phyloP scores from a whole-genome alignment of 2,113 vertebrate species.

The Lethenteron camtschaticum region DNA sequence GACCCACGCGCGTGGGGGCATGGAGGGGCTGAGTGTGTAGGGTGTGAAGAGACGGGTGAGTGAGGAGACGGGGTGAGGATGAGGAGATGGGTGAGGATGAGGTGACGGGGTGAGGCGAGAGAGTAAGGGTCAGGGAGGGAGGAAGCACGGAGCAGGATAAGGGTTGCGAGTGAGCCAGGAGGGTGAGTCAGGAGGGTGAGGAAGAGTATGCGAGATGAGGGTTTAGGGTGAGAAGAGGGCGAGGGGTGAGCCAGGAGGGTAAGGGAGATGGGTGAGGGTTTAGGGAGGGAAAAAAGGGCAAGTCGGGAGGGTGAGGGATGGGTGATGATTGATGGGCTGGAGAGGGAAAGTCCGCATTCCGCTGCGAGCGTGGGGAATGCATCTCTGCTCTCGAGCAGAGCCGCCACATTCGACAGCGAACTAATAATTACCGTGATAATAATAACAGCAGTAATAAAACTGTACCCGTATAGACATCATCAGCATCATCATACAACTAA shows the following conservation, averaged over 20 bases:
- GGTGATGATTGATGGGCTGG: conserved; percentile 6
- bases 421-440: background rate
- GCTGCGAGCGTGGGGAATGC: background rate
- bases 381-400: background rate
- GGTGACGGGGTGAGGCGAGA: background rate
- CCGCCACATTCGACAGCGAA: background rate
- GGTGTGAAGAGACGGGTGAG: background rate
- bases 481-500: background rate
- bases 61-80: background rate
- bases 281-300: no score
- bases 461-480: background rate
- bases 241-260: background rate
- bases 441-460: background rate
- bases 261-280: background rate
- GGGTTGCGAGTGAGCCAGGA: background rate
- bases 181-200: background rate
- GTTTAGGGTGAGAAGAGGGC: background rate
- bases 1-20: background rate
- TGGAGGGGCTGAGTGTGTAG: background rate
- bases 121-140: background rate
- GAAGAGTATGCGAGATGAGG: conserved; percentile 1
- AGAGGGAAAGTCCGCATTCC: background rate
- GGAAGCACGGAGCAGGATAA: background rate
- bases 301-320: background rate
- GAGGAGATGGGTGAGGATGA: background rate